Conservation (phyloP, 2,113 vertebrate species). For the Malurus melanocephalus region DNA sequence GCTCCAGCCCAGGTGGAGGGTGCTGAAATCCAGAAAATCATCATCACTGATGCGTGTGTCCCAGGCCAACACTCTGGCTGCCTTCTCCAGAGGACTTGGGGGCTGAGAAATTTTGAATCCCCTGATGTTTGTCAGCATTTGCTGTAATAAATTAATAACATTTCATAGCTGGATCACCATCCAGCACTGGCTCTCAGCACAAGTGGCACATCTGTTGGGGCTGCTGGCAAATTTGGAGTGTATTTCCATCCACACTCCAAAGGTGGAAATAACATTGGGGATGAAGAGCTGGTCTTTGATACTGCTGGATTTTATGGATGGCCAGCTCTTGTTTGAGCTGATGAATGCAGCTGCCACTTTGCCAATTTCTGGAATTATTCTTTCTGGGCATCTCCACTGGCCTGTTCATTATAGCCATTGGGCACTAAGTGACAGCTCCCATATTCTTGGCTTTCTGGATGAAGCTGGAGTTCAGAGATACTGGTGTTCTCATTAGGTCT, state of each 20-base stretch:
- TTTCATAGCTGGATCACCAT: neutral
- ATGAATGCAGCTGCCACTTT: slow-evolving; percentile 30
- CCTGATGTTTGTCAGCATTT: neutral
- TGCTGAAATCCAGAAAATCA: too few species aligned
- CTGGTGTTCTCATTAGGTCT: slow-evolving; percentile 14
- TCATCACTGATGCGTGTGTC: fast-evolving
- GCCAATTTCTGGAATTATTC: slow-evolving; percentile 28
- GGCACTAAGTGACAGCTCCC: neutral
- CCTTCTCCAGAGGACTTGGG: neutral
- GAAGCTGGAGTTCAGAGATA: slow-evolving; percentile 8
- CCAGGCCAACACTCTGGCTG: fast-evolving
- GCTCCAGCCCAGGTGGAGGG: too few species aligned
- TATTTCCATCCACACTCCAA: neutral
- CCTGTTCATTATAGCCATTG: neutral
- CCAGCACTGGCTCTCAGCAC: neutral
- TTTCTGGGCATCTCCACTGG: slow-evolving; percentile 11
- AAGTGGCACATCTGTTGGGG: slow-evolving; percentile 7
- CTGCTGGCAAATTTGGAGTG: neutral
- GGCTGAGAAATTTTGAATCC: neutral
- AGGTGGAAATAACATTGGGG: neutral
- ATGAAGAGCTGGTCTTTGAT: slow-evolving; percentile 2
- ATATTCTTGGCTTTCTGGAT: neutral
- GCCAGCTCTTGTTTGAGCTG: slow-evolving; percentile 22
- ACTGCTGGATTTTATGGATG: neutral
- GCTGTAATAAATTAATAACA: neutral